Evolutionary conservation across 2,888 invertebrate genomes (phyloP).

Genomic region (Hydraecia micacea): DNA sequence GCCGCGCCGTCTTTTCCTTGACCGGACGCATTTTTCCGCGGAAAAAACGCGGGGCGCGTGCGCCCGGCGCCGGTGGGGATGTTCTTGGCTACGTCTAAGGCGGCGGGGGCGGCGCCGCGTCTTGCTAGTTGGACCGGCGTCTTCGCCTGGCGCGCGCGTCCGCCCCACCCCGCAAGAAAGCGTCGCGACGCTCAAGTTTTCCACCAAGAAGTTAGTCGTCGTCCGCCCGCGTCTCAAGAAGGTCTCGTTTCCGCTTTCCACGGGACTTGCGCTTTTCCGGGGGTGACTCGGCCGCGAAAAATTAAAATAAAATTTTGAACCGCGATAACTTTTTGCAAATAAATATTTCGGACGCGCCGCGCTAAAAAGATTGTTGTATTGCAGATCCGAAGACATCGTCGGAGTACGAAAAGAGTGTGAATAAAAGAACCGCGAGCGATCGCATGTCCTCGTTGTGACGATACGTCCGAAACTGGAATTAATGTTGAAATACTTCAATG

Average conservation of each 20-base stretch:
- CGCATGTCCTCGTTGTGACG: constrained; percentile 87
- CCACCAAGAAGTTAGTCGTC: constrained; percentile 91
- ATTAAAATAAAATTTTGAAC: constrained; percentile 61
- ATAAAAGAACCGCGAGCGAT: constrained; percentile 71
- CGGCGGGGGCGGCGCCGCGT: constrained; percentile 90
- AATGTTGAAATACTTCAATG: constrained; percentile 91
- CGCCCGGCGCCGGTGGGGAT: constrained; percentile 89
- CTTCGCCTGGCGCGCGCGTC: constrained; percentile 89
- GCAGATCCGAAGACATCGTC: constrained; percentile 77
- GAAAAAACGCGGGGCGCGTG: constrained; percentile 90
- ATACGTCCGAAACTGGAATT: constrained; percentile 88
- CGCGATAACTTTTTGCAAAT: constrained; percentile 65
- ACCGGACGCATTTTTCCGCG: constrained; percentile 90
- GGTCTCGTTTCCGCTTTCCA: constrained; percentile 88
- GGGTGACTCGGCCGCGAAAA: constrained; percentile 68
- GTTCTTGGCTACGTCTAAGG: constrained; percentile 89
- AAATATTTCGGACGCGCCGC: constrained; percentile 60
- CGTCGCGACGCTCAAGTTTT: constrained; percentile 90
- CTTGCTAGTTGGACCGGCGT: constrained; percentile 90
- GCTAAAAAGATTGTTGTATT: constrained; percentile 70
- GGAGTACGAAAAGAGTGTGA: constrained; percentile 66
- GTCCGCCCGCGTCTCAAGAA: constrained; percentile 90
- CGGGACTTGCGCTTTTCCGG: constrained; percentile 79
- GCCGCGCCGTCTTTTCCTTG: constrained; percentile 88
- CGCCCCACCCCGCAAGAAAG: constrained; percentile 90